Conservation (phyloP, 2,888 invertebrate species). For the Endomychus coccineus region DNA sequence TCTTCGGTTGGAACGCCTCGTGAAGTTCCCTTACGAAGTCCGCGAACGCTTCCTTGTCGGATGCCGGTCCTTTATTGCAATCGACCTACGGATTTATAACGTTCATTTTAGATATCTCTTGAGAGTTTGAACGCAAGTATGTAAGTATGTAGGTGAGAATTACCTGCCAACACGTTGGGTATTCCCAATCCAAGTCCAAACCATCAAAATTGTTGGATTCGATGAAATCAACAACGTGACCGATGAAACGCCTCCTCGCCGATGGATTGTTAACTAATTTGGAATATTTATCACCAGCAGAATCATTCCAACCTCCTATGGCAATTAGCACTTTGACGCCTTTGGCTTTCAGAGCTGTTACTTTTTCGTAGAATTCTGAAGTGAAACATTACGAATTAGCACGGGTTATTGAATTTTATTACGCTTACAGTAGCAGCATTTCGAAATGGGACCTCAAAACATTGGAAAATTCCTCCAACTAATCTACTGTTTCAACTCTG, state of each 20-base stretch:
- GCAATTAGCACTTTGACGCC: slow-evolving; percentile 79
- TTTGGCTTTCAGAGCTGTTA: slow-evolving; percentile 62
- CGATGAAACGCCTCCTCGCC: slow-evolving; percentile 65
- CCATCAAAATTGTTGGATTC: slow-evolving; percentile 80
- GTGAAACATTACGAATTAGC: too few species aligned
- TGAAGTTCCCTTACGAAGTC: slow-evolving; percentile 68
- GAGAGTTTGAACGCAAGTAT: too few species aligned
- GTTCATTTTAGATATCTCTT: too few species aligned
- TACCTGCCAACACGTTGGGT: slow-evolving; percentile 86
- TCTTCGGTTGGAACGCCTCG: slow-evolving; percentile 61
- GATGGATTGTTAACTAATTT: slow-evolving; percentile 66
- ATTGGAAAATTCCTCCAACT: too few species aligned
- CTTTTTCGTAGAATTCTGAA: slow-evolving; percentile 79
- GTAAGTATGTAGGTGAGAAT: not conserved
- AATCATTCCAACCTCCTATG: slow-evolving; percentile 94
- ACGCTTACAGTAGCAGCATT: too few species aligned
- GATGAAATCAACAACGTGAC: slow-evolving; percentile 69
- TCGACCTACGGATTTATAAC: slow-evolving; percentile 66
- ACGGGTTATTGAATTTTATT: too few species aligned
- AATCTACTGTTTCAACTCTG: too few species aligned
- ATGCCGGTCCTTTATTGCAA: slow-evolving; percentile 71
- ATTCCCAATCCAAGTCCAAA: slow-evolving; percentile 90
- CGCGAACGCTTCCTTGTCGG: slow-evolving; percentile 75
- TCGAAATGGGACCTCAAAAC: too few species aligned
- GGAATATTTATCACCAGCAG: slow-evolving; percentile 83